phyloP scores from a whole-genome alignment of 1,140 invertebrate genomes.

The Eulimnadia texana region DNA sequence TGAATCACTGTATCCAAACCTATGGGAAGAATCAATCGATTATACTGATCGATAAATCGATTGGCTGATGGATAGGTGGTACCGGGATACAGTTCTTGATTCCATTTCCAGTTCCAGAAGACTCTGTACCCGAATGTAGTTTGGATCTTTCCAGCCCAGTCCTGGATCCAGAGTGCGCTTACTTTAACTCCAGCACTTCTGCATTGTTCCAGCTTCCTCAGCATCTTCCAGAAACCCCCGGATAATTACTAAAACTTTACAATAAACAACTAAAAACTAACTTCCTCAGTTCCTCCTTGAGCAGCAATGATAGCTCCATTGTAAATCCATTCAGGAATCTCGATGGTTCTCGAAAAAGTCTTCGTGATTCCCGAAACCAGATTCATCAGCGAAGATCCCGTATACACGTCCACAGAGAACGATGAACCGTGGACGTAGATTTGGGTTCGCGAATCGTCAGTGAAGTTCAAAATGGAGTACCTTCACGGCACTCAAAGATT shows the following conservation, averaged over 20 bases:
- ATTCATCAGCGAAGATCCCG: constrained; percentile 16
- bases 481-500: constrained; percentile 13
- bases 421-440: constrained; percentile 23
- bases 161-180: constrained; percentile 32
- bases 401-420: constrained; percentile 19
- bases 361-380: constrained; percentile 21
- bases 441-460: constrained; percentile 22
- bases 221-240: constrained; percentile 23
- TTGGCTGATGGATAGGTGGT: background rate
- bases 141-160: constrained; percentile 30
- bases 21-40: background rate
- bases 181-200: constrained; percentile 24
- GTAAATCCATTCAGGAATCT: constrained; percentile 28
- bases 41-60: too few species aligned
- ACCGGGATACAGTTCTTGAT: constrained; percentile 27
- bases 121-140: constrained; percentile 30
- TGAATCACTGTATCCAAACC: constrained; percentile 24
- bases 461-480: constrained; percentile 27
- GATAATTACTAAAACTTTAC: background rate
- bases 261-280: background rate
- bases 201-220: constrained; percentile 23
- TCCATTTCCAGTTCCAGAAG: constrained; percentile 35
- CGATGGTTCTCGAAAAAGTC: constrained; percentile 18
- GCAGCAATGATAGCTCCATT: constrained; percentile 29
- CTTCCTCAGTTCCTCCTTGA: constrained; percentile 27